Evolutionary conservation across 2,888 invertebrate genomes (phyloP).

Genomic region (Leucoma salicis): DNA sequence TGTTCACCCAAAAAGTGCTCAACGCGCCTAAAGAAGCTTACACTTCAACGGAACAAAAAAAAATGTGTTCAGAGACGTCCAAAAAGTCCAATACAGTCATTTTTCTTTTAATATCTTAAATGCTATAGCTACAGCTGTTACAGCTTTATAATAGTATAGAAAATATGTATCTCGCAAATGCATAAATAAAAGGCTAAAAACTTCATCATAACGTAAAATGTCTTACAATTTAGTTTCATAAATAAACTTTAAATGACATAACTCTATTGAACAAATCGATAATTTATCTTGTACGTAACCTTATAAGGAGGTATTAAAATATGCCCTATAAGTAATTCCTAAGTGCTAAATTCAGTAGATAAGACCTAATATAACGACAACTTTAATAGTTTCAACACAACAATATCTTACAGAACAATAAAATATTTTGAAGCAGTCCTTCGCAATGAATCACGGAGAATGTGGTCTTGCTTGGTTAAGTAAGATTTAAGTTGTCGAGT

Average conservation of each 20-base stretch:
- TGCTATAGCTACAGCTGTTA: no score
- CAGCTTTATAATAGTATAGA: no score
- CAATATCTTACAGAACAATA: conserved; percentile 30
- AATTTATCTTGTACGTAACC: neutral
- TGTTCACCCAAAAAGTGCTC: no score
- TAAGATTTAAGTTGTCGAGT: neutral
- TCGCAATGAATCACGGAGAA: conserved; percentile 29
- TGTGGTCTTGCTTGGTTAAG: conserved; percentile 14
- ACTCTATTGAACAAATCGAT: neutral
- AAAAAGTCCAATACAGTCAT: no score
- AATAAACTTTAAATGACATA: neutral
- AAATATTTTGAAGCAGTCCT: conserved; percentile 22
- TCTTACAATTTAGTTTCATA: no score
- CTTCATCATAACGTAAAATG: no score
- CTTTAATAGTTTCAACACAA: conserved; percentile 4
- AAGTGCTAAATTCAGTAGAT: conserved; percentile 4
- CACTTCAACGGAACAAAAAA: no score
- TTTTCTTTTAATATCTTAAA: no score
- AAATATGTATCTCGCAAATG: no score
- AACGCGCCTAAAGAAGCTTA: no score
- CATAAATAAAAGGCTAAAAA: no score
- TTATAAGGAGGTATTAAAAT: neutral
- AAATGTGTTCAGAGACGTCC: no score
- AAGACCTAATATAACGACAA: conserved; percentile 4
- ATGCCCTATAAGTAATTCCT: neutral